These are phyloP conservation scores for Drymonia ruficornis DNA, from an alignment of 2,888 invertebrate genomes.

Conservation along the genomic window DNA sequence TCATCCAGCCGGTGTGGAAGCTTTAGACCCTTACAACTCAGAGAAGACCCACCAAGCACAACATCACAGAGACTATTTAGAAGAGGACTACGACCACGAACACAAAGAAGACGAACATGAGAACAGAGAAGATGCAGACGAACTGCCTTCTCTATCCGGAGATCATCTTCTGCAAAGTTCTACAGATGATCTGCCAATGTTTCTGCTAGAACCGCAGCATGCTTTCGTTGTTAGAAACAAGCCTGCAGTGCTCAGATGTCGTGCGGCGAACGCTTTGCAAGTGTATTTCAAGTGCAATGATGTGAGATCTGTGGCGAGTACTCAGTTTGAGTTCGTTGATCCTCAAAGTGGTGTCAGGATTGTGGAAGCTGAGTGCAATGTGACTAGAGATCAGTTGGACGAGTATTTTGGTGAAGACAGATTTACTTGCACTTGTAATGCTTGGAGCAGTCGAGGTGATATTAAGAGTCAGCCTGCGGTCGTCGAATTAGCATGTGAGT, in stretches of 20 bases:
- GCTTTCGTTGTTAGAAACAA: conserved; percentile 96
- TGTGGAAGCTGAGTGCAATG: conserved; percentile 94
- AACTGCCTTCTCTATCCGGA: conserved; percentile 74
- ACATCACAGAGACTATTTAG: conserved; percentile 73
- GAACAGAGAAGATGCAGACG: conserved; percentile 78
- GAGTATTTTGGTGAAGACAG: conserved; percentile 96
- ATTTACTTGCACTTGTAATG: conserved; percentile 97
- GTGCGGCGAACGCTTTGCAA: conserved; percentile 94
- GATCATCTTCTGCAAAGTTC: conserved; percentile 81
- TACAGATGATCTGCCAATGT: conserved; percentile 91
- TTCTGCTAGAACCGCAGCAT: conserved; percentile 94
- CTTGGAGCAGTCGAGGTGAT: conserved; percentile 94
- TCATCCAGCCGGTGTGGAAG: conserved; percentile 78
- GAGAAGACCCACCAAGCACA: conserved; percentile 70
- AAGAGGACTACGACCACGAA: conserved; percentile 80
- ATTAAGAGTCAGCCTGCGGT: conserved; percentile 95
- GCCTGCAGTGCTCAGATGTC: conserved; percentile 94
- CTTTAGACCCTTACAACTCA: conserved; percentile 78
- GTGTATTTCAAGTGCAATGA: conserved; percentile 97
- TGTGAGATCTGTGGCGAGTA: conserved; percentile 87
- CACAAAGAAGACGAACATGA: conserved; percentile 79
- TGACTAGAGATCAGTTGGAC: conserved; percentile 95
- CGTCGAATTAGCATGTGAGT: conserved; percentile 98
- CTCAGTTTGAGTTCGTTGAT: conserved; percentile 94
- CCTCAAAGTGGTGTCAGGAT: conserved; percentile 95